Conservation (phyloP, 2,888 invertebrate species). For the Cheilosia urbana region DNA sequence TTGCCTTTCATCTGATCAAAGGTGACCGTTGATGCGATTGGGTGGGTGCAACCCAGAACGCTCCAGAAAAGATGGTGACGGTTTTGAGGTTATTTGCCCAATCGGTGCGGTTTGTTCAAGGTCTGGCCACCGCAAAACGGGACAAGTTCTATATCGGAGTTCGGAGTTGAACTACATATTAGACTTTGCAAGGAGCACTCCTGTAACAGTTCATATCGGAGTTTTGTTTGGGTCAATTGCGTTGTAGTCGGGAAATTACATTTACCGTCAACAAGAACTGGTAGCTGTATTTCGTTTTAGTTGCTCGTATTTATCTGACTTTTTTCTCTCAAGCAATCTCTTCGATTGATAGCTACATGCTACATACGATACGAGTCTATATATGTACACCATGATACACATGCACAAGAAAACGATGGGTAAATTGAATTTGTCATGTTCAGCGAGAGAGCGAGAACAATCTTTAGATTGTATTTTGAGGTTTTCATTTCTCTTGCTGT, state of each 20-base stretch:
- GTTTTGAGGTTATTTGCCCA: constrained; percentile 60
- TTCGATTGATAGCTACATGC: constrained; percentile 55
- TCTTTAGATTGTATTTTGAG: constrained; percentile 73
- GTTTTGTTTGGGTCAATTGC: constrained; percentile 71
- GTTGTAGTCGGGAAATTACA: constrained; percentile 62
- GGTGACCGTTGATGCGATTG: constrained; percentile 31
- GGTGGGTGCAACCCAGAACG: neutral
- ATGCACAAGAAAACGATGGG: constrained; percentile 29
- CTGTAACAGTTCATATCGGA: constrained; percentile 66
- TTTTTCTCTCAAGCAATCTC: constrained; percentile 59
- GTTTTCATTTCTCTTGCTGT: constrained; percentile 47
- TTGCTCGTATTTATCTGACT: constrained; percentile 37
- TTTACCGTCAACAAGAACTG: constrained; percentile 51
- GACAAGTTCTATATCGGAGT: neutral
- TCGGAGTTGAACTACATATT: neutral
- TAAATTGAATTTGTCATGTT: constrained; percentile 79
- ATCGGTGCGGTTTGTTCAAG: constrained; percentile 65
- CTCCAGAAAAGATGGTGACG: neutral
- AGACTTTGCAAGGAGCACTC: constrained; percentile 1
- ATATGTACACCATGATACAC: neutral
- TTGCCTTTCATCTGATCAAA: constrained; percentile 75
- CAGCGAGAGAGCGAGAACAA: constrained; percentile 65
- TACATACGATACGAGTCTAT: neutral
- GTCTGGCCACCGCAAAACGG: constrained; percentile 61
- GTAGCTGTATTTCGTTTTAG: constrained; percentile 40